phyloP scores from a whole-genome alignment of 2,113 vertebrate genomes.

The Megalops atlanticus region DNA sequence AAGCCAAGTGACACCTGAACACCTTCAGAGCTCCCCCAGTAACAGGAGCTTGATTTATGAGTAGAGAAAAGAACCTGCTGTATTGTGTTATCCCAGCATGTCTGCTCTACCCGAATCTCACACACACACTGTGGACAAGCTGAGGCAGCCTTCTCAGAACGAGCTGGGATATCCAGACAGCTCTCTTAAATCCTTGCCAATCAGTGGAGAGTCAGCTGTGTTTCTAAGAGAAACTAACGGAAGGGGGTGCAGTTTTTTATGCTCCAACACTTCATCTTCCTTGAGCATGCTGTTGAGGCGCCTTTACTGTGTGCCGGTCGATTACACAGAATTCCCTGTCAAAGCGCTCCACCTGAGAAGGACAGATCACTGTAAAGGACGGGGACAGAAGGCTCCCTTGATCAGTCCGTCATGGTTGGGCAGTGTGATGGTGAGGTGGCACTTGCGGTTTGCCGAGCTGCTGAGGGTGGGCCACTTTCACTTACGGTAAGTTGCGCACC shows the following conservation, averaged over 20 bases:
- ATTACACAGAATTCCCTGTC: too few species aligned
- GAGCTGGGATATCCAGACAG: not conserved
- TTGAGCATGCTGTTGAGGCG: not conserved
- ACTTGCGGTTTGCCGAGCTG: too few species aligned
- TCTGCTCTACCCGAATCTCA: not conserved
- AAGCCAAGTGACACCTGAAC: not conserved
- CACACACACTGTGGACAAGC: not conserved
- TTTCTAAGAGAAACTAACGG: not conserved
- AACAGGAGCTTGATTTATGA: not conserved
- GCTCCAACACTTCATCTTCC: not conserved
- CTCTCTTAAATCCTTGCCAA: not conserved
- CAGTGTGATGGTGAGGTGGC: too few species aligned
- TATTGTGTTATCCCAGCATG: not conserved
- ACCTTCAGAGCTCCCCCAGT: not conserved
- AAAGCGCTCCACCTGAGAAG: not conserved
- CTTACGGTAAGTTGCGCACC: not conserved
- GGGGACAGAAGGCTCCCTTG: too few species aligned
- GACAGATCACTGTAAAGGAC: not conserved
- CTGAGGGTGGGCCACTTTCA: not conserved
- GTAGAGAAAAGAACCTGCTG: too few species aligned
- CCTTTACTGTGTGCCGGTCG: not conserved
- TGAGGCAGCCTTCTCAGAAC: not conserved
- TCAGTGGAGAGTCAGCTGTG: not conserved
- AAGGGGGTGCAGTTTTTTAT: not conserved
- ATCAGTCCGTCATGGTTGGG: too few species aligned